Percentiles rank a stretch among this genome's conserved stretches.
phyloP scores from a whole-genome alignment of 2,797 vertebrate species.

The Muscicapa striata region DNA sequence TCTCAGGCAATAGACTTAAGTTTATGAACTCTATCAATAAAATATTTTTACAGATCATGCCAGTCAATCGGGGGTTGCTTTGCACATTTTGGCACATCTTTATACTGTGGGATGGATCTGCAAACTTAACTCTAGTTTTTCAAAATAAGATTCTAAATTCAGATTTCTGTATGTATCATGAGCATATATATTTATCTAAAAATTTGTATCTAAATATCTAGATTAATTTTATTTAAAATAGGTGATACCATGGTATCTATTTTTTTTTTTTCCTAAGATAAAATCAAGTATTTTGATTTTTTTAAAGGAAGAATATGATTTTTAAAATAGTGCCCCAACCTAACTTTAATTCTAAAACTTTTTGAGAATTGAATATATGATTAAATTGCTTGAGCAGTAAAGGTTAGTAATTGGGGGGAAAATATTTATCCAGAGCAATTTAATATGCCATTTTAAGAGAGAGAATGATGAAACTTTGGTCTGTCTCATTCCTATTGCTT shows the following conservation, averaged over 20 bases:
- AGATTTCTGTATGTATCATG: background rate
- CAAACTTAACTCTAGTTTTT: background rate
- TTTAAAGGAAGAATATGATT: background rate
- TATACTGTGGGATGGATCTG: background rate
- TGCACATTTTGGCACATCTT: background rate
- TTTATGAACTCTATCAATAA: background rate
- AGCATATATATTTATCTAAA: background rate
- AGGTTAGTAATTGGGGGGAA: fast-evolving
- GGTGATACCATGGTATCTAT: background rate
- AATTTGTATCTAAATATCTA: background rate
- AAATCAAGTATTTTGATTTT: background rate
- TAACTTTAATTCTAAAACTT: background rate
- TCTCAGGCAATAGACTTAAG: background rate
- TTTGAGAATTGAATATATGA: background rate
- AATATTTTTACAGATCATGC: background rate
- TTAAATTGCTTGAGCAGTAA: background rate
- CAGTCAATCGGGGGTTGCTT: background rate
- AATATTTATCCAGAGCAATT: background rate
- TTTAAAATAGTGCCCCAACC: background rate
- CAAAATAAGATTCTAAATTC: background rate
- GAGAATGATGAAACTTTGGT: background rate
- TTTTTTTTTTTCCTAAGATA: background rate
- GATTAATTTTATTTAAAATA: background rate
- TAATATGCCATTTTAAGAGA: background rate
- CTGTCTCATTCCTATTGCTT: background rate